Evolutionary conservation across 2,888 invertebrate species (phyloP), one percentile per base, ranked within the genome.

Genomic region (Hirtodrosophila duncani): DNA sequence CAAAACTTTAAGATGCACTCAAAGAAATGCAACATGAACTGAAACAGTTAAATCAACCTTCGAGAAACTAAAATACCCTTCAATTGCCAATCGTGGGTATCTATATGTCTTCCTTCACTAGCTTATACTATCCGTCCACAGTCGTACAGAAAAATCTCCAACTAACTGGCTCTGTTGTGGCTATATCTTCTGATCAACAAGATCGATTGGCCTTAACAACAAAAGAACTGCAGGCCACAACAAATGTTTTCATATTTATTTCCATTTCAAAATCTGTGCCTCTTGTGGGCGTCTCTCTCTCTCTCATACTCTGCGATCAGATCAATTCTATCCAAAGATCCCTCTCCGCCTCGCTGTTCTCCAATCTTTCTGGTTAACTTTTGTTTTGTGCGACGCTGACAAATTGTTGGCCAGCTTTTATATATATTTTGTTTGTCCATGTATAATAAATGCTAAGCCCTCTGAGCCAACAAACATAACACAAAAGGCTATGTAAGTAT

Each of bases 361-460:
- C 21, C 52, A n/a, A 38, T 37, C 60, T 49, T 26, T 3, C 26
- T 13, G 17, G 42, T 8, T 1, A 27, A 29, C 38, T 27, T 21
- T 27, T 5, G 20, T 8, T 23, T 44, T 57, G 37, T 67, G n/a
- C n/a, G 80, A 72, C 77, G 77, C 77, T 72, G 72, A 80, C 80
- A 72, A 72, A 72, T 72, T 71, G 72, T 72, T 71, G 65, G 77
- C 68, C 72, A 75, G 77, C 65, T 77, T 51, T 63, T 24, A 21
- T 30, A 10, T 37, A 33, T 34, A 18, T 45, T 56, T 59, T 49
- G 20, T 30, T 71, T 77, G 65, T 72, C 63, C 72, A 71, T 71
- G 75, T 62, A 65, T 80, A 72, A 72, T 72, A 72, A 80, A 72
- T 75, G 68, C 30, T 59, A 58, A 65, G 50, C 67, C 55, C 51